Evolutionary conservation across 1,140 invertebrate species (phyloP).

Genomic region (Philotrypesis tridentata): DNA sequence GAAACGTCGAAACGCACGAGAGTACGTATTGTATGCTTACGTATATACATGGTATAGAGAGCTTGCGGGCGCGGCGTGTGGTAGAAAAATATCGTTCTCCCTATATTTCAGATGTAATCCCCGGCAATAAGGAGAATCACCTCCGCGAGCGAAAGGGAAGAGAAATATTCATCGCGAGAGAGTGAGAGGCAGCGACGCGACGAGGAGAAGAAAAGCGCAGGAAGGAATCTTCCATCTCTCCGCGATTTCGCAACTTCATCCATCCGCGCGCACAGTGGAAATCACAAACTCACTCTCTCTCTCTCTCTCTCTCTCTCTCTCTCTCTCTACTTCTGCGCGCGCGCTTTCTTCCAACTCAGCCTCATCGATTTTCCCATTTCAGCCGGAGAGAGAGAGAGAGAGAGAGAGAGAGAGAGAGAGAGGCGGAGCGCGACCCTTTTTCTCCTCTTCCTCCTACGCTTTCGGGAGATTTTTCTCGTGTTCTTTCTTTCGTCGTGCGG

Average conservation of each 20-base stretch:
- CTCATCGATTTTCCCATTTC: slow-evolving; percentile 32
- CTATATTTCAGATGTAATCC: no score
- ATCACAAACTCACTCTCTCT: slow-evolving; percentile 19
- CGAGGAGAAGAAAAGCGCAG: not conserved
- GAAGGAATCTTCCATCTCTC: not conserved
- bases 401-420: no score
- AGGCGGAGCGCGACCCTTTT: not conserved
- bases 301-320: no score
- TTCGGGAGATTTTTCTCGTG: no score
- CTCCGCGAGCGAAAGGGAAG: no score
- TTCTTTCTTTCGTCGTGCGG: not conserved
- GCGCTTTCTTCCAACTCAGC: slow-evolving; percentile 1
- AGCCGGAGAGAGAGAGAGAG: not conserved
- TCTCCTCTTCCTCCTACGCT: not conserved
- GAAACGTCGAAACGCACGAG: no score
- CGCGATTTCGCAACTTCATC: slow-evolving; percentile 17
- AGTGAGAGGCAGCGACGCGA: not conserved
- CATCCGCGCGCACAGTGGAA: slow-evolving; percentile 14
- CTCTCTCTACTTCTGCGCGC: not conserved
- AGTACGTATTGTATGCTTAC: no score
- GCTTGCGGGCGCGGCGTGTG: no score
- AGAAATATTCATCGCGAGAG: slow-evolving; percentile 8
- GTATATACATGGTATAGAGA: no score
- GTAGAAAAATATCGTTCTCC: no score
- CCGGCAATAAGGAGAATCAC: no score